Base-by-base conservation (phyloP, 1,140 invertebrate species). In the Varroa destructor region DNA sequence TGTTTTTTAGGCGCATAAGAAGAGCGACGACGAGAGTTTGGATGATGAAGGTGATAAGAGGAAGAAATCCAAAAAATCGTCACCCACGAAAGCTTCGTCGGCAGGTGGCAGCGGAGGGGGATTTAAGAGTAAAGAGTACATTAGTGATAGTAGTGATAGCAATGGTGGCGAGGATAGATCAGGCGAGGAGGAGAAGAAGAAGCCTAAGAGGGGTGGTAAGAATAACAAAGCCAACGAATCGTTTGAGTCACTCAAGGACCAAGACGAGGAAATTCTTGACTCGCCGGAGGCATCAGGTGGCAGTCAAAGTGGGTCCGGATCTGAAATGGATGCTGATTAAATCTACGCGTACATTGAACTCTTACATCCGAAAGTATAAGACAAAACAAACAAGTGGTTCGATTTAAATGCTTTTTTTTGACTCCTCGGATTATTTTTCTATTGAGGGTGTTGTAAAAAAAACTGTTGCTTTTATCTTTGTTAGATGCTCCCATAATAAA, bases 101-200 rank as follows among this genome's bases (percentile, higher is more conserved):
- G 25, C 25, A 14, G 58, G 54, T 36, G 70, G 43, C 14, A 71
- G 70, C 25, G 70, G 55, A 54, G 70, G 6, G 40, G 70, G 55
- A 55, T 90, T 88, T 78, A 94, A 92, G 77, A 93, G 90, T 77
- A 94, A 94, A 79, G 93, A 96, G 80, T 95, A 91, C 77, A 91
- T 95, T 64, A 75, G 73, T 37, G 75, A 76, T 36, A 72, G 74
- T 1, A 72, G 67, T 55, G 75, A 74, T 43, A 72, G 71, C 56
- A 74, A 75, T 10, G 71, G 72, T 54, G 73, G 75, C 40, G 43
- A 51, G 40, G 72, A 73, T 12, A 74, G 72, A 37, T 51, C 36
- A 42, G 71, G 73, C 54, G 72, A 74, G 36, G 43, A 61, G 43
- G 58, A 73, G 61, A 57, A 71, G 71, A 57, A 70, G 12, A 25